A percentile compares a stretch with the other conserved stretches of the same genome.
Conservation (phyloP, 2,113 vertebrate genomes). For the Thinocorus orbignyianus region DNA sequence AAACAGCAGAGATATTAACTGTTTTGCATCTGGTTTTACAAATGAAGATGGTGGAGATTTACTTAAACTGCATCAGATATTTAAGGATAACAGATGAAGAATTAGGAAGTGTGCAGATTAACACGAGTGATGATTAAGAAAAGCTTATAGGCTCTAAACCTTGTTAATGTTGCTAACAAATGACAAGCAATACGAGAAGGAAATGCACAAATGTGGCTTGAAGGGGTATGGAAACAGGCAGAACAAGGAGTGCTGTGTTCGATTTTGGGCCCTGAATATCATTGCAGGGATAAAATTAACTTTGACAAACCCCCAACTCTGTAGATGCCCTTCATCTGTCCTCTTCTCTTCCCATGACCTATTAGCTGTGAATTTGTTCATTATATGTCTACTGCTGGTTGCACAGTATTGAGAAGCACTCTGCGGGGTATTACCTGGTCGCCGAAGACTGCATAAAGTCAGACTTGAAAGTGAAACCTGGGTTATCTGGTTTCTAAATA, state of each 20-base stretch:
- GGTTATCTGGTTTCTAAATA: background rate
- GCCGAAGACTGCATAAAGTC: background rate
- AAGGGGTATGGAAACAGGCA: background rate
- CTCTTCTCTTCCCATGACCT: background rate
- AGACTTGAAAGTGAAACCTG: background rate
- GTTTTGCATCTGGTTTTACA: conserved; percentile 60
- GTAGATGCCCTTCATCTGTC: background rate
- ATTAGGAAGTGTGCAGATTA: conserved; percentile 68
- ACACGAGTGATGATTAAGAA: conserved; percentile 32
- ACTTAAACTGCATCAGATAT: conserved; percentile 41
- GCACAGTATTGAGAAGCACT: background rate
- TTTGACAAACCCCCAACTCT: background rate
- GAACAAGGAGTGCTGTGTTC: background rate
- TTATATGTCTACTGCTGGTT: background rate
- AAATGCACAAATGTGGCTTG: background rate
- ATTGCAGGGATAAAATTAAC: background rate
- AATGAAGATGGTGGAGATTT: conserved; percentile 45
- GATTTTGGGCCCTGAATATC: background rate
- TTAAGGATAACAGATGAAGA: conserved; percentile 48
- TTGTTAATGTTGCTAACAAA: conserved; percentile 26
- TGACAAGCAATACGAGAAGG: background rate
- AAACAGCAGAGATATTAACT: conserved; percentile 40
- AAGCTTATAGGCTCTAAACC: conserved; percentile 58
- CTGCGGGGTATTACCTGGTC: background rate
- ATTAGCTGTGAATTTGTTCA: background rate